These are phyloP conservation scores for Seladonia tumulorum DNA, from an alignment of 2,888 invertebrate species.

Conservation along the genomic window DNA sequence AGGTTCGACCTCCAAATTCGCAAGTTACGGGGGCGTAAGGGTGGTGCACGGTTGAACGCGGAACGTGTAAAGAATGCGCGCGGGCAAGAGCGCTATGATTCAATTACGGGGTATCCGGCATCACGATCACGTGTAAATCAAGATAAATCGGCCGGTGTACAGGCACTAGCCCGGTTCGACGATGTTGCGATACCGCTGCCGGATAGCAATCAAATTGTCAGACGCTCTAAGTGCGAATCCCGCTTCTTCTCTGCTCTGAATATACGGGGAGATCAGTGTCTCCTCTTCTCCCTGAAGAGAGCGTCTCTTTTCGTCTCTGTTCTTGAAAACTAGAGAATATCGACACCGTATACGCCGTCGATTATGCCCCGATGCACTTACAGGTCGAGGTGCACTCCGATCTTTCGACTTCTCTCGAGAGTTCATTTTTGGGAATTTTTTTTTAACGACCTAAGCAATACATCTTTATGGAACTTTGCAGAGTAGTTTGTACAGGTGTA, in stretches of 20 bases:
- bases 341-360: constrained; percentile 13
- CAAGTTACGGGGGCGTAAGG: constrained; percentile 32
- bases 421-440: background rate
- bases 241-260: constrained; percentile 52
- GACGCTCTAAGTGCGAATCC: constrained; percentile 65
- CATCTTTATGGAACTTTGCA: too few species aligned
- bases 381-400: too few species aligned
- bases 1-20: constrained; percentile 37
- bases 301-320: background rate
- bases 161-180: constrained; percentile 57
- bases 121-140: constrained; percentile 67
- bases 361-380: background rate
- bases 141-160: constrained; percentile 62
- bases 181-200: constrained; percentile 64
- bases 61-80: constrained; percentile 50
- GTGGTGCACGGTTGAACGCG: background rate
- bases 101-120: constrained; percentile 67
- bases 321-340: constrained; percentile 6
- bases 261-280: constrained; percentile 30
- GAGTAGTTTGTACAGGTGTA: too few species aligned
- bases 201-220: constrained; percentile 71
- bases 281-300: too few species aligned
- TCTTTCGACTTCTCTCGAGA: background rate
- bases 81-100: constrained; percentile 58
- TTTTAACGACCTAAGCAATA: too few species aligned